Base-by-base conservation (phyloP, 1,140 invertebrate species). In the Odontomachus brunneus region DNA sequence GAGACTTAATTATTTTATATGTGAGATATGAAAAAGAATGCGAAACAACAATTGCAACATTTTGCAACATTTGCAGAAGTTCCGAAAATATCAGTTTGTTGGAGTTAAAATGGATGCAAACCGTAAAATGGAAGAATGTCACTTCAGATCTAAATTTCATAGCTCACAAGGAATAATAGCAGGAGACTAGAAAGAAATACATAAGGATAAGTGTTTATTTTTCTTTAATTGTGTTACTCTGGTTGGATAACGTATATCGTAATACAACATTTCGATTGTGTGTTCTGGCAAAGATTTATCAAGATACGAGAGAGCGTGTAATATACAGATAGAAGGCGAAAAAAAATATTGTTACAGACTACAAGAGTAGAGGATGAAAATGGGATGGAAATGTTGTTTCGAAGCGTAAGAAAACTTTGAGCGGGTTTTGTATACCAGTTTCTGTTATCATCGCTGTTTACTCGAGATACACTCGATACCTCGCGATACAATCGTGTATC, bases 321-420 rank as follows among this genome's bases (percentile, higher is more conserved):
- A 69, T 55, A 55, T 69, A 33, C 57, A 80, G 38, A 69, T 17
- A 53, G 26, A 66, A 53, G 12, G 17, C 62, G 33, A 55, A 26
- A 53, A n/a, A 17, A 65, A 55, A 66, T 69, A 78, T 66, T n/a
- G 19, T 69, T 75, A 65, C 17, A 14, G 5, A 48, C 9, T 11
- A 1, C 38, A 57, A 9, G 7, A 78, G 65, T 44, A 14, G 14
- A 57, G 14, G 12, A 3, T 29, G 65, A 33, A 17, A 14, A 2
- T 17, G 24, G 4, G 48, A 33, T 26, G 22, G 19, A 38, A 59
- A 71, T 71, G 53, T 57, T 57, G 17, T 48, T 44, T 80, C 24
- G 33, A 57, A 59, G 51, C 75, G 65, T 33, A 29, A 71, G 24
- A 22, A 51, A 80, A 80, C 65, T 69, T 80, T 38, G 38, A 67